Base-by-base conservation (phyloP, 1,140 invertebrate species). In the Drosophila saltans region DNA sequence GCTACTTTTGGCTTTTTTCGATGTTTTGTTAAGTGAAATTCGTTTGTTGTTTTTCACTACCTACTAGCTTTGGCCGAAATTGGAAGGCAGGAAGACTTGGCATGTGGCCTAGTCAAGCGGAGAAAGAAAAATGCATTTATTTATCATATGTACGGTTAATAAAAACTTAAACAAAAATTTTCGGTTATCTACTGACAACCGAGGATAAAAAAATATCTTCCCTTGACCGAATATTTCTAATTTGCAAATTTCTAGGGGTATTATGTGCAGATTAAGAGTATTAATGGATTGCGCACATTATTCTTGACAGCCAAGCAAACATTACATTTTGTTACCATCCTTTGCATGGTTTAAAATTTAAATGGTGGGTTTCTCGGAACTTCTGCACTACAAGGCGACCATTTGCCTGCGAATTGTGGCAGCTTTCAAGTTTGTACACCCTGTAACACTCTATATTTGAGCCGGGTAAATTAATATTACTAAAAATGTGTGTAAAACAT, bases 21-120 rank as follows among this genome's bases (percentile, higher is more conserved):
- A 59, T 69, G 65, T 68, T 66, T 75, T 56, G 40, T 58, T 64
- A 57, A 66, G 73, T 72, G 63, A 61, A 68, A 72, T 81, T 80
- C 24, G 62, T 56, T 64, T 55, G 55, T 69, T 73, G 36, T 40
- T 40, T 39, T 11, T 28, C 57, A 39, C 36, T 60, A 3, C 33
- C 28, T 67, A 57, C 9, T 26, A 11, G n/a, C 21, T 52, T 21
- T 26, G n/a, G 3, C 16, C 6, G 8, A 21, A 10, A 24, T 21
- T 24, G 6, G 43, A 1, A 41, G 40, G 3, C 41, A 9, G 45
- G 43, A 21, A 10, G 30, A 6, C 11, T 9, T 24, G 28, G 28
- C 26, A 28, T 30, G 28, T 39, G 57, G 57, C n/a, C 16, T 39
- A 39, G 16, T 21, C 41, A 69, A 43, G 8, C 26, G 64, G n/a